Evolutionary conservation across 2,113 vertebrate genomes (phyloP).

Genomic region (Eptesicus fuscus): DNA sequence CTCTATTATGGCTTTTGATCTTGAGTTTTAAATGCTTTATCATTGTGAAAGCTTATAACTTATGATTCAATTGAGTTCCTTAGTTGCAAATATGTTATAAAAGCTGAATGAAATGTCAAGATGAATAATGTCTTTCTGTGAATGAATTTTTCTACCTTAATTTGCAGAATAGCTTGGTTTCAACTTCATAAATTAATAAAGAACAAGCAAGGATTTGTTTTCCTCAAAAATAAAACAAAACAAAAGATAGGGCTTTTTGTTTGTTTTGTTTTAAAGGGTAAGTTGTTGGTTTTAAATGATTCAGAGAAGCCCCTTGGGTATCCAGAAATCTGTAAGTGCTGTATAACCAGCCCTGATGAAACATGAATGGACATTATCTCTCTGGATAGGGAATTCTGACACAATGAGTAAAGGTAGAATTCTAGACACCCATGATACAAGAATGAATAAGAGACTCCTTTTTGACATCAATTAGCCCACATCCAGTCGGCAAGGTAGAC

Average conservation of each 20-base stretch:
- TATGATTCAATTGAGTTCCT: not conserved
- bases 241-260: not conserved
- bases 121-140: constrained; percentile 8
- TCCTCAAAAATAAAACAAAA: not conserved
- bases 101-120: constrained; percentile 36
- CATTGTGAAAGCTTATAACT: constrained; percentile 27
- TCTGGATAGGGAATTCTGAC: not conserved
- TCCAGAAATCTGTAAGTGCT: not conserved
- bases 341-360: not conserved
- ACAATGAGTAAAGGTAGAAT: not conserved
- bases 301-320: not conserved
- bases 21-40: constrained; percentile 28
- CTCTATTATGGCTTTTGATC: not conserved
- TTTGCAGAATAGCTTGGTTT: constrained; percentile 15
- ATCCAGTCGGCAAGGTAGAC: not conserved
- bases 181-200: constrained; percentile 8
- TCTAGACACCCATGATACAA: not conserved
- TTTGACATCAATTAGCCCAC: not conserved
- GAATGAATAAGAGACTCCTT: not conserved
- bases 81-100: constrained; percentile 32
- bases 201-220: not conserved
- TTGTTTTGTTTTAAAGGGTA: not conserved
- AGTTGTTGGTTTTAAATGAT: not conserved
- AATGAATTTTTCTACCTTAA: constrained; percentile 25
- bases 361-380: not conserved